Conservation (phyloP, 2,888 invertebrate species). For the Thyatira batis region DNA sequence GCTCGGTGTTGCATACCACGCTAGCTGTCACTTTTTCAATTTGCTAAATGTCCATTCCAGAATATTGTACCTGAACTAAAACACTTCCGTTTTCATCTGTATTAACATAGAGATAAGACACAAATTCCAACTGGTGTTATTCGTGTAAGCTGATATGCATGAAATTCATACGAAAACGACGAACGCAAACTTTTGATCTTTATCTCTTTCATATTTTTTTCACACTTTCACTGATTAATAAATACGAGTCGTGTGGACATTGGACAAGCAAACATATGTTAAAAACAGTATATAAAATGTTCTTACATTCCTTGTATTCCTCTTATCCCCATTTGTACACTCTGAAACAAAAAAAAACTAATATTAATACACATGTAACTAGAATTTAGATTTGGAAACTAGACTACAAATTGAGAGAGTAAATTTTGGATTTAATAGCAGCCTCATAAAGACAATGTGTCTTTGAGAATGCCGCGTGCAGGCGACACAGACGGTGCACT, state of each 20-base stretch:
- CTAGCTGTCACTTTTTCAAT: slow-evolving; percentile 38
- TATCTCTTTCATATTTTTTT: slow-evolving; percentile 32
- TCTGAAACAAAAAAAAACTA: slow-evolving; percentile 64
- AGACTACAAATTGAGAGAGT: background rate
- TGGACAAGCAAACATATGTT: background rate
- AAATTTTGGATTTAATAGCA: slow-evolving; percentile 45
- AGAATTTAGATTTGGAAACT: background rate
- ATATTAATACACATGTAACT: slow-evolving; percentile 8
- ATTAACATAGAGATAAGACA: slow-evolving; percentile 23
- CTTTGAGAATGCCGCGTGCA: slow-evolving; percentile 78
- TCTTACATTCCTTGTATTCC: slow-evolving; percentile 64
- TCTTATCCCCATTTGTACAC: slow-evolving; percentile 44
- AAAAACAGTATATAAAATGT: slow-evolving; percentile 3
- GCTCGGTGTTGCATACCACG: slow-evolving; percentile 17
- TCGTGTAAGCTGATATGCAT: slow-evolving; percentile 31
- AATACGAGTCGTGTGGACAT: slow-evolving; percentile 7
- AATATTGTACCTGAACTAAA: slow-evolving; percentile 21
- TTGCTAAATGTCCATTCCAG: slow-evolving; percentile 32
- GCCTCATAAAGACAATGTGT: slow-evolving; percentile 69
- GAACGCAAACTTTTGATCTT: slow-evolving; percentile 15
- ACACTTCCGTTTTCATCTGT: slow-evolving; percentile 20
- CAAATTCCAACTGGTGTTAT: slow-evolving; percentile 20
- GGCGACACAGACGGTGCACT: slow-evolving; percentile 75
- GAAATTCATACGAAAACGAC: slow-evolving; percentile 31
- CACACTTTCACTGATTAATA: slow-evolving; percentile 24